phyloP scores from a whole-genome alignment of 2,113 vertebrate genomes.

The Okapia johnstoni region DNA sequence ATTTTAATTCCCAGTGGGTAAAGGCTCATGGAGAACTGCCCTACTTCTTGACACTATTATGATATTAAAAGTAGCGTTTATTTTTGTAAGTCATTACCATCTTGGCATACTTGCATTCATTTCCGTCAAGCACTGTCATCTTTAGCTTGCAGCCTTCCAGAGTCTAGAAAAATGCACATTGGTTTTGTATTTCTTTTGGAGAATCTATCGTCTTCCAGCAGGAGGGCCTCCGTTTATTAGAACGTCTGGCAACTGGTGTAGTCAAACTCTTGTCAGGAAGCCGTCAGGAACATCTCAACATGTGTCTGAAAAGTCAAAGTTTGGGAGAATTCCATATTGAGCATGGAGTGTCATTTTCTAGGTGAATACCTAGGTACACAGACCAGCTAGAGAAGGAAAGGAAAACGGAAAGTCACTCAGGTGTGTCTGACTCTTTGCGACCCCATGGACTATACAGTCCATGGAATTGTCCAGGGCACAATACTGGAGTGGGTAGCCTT shows the following conservation, averaged over 20 bases:
- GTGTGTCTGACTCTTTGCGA: too few relatives aligned
- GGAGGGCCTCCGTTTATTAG: not conserved
- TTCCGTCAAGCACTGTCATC: not conserved
- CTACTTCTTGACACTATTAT: constrained; percentile 9
- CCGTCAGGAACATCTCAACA: not conserved
- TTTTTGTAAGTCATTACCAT: not conserved
- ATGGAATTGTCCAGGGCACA: too few relatives aligned
- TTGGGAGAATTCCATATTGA: too few relatives aligned
- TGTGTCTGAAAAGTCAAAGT: not conserved
- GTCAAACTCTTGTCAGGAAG: not conserved
- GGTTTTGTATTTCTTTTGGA: not conserved
- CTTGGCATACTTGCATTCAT: not conserved
- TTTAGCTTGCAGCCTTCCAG: not conserved
- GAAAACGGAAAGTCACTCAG: not conserved
- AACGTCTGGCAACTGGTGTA: not conserved
- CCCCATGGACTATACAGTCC: too few relatives aligned
- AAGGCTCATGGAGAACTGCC: not conserved
- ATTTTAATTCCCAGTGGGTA: not conserved
- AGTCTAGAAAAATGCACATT: not conserved
- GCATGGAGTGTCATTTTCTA: too few relatives aligned
- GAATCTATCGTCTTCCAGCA: not conserved
- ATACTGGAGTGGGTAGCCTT: not conserved
- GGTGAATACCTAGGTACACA: fast-evolving
- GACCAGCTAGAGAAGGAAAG: fast-evolving
- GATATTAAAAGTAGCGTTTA: not conserved